Conservation (phyloP, 2,888 invertebrate species). For the Agrochola lota region DNA sequence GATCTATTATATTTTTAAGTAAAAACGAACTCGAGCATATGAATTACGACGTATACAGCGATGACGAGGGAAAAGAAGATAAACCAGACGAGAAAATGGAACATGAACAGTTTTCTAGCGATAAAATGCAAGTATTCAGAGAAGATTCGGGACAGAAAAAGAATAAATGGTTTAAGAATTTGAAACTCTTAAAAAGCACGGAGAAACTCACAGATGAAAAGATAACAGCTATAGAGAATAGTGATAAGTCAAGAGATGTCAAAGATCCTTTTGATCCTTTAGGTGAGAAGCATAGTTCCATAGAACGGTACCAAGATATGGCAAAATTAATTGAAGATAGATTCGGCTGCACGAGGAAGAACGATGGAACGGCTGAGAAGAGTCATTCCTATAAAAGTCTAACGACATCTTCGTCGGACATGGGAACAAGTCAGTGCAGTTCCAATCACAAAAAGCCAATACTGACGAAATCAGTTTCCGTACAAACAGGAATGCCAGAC, state of each 20-base stretch:
- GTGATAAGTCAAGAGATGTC: slow-evolving; percentile 83
- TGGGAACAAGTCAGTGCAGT: slow-evolving; percentile 89
- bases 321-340: slow-evolving; percentile 93
- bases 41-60: slow-evolving; percentile 90
- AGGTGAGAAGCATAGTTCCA: slow-evolving; percentile 92
- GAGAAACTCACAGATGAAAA: slow-evolving; percentile 87
- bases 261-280: slow-evolving; percentile 91
- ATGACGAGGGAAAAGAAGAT: slow-evolving; percentile 88
- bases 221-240: slow-evolving; percentile 83
- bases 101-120: slow-evolving; percentile 84
- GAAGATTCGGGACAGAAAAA: slow-evolving; percentile 90
- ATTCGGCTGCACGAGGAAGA: slow-evolving; percentile 89
- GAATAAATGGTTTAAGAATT: slow-evolving; percentile 92
- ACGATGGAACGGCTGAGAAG: slow-evolving; percentile 87
- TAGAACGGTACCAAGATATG: slow-evolving; percentile 93
- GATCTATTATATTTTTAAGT: slow-evolving; percentile 92
- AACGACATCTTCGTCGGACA: slow-evolving; percentile 89
- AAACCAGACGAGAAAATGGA: slow-evolving; percentile 84
- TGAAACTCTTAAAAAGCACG: slow-evolving; percentile 88
- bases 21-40: slow-evolving; percentile 92
- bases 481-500: slow-evolving; percentile 89
- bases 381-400: slow-evolving; percentile 89
- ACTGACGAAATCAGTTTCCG: slow-evolving; percentile 88
- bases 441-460: slow-evolving; percentile 88
- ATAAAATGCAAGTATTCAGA: slow-evolving; percentile 89